Evolutionary conservation across 2,888 invertebrate species (phyloP), one percentile per base, ranked within the genome.

Genomic region (Drosophila differens): DNA sequence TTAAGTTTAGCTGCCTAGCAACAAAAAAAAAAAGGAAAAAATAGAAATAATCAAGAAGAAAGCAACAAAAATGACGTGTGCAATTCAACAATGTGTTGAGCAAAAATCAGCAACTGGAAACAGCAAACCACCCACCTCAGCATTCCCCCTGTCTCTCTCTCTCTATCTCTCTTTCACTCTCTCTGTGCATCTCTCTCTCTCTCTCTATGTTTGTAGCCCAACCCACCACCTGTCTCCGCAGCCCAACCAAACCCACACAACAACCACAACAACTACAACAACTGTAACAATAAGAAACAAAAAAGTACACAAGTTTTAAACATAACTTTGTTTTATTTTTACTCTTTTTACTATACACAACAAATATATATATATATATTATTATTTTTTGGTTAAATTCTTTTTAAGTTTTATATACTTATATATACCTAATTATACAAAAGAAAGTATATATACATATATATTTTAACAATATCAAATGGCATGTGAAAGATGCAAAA

Each of bases 371-470:
- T 16, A 62, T 65, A 19, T 66, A 33, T 47, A 51, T 51, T 28
- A 44, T 76, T 75, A 70, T 66, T 70, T 83, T 85, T 85, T 83
- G 85, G 86, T 85, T 89, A 89, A 82, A 89, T 82, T 86, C 78
- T 76, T 89, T 82, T 82, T 89, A 85, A 89, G 83, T 85, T 81
- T 77, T 76, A 81, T 82, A 82, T 77, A 81, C 69, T 52, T 57
- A 81, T 59, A 77, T 55, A 74, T 60, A 81, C 70, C 58, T 77
- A 69, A 79, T 69, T 70, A 73, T 58, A 78, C 55, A 54, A 58
- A 22, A 63, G 7, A 63, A 28, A 72, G 28, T 49, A 64, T 53
- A 75, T 57, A 78, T 68, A 85, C 61, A 73, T 44, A 80, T 74
- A 87, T 85, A 85, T 84, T 83, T 89, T 83, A 86, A 85, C 70